Base-by-base conservation (phyloP, 2,888 invertebrate species). In the Polylopha cassiicola region DNA sequence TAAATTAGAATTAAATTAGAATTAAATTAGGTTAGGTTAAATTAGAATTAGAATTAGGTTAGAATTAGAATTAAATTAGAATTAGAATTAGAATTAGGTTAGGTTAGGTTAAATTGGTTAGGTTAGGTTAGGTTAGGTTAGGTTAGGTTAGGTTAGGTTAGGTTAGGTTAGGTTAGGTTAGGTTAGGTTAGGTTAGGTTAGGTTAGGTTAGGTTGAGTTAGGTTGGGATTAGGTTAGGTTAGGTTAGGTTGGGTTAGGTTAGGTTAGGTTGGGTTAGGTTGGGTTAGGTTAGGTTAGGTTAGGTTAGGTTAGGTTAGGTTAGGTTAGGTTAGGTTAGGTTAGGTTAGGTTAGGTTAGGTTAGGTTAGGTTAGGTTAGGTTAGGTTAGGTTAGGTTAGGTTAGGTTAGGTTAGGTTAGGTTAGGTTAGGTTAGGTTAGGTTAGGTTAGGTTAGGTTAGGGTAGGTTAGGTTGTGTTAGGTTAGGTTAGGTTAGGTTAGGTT, bases 271-370 rank as follows among this genome's bases (percentile, higher is more conserved):
- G 26, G 26, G 34, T 34, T 34, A 34, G 26, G 24, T 26, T 34
- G 26, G 34, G 34, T 34, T 34, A 26, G 27, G 27, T 26, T 26
- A 26, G 27, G 27, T 26, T 26, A 26, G 27, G 27, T 26, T 26
- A 26, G 27, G 27, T 26, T 26, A 26, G 27, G 27, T 26, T 26
- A 26, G 27, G 27, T 26, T 26, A 22, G 22, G 22, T 22, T 22
- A 26, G 27, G 27, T 26, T 26, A 34, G 34, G 34, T 34, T 34
- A 34, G 34, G 34, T 34, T 34, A 34, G 34, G 34, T 34, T 34
- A 34, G 34, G 34, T 34, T 34, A 34, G 34, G 34, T 34, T 34
- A 34, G 34, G 34, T 34, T 34, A 34, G 34, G 34, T 34, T 34
- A 34, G 34, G 34, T 34, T 34, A 34, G 34, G 34, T 34, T 34